Percentiles rank a stretch among this genome's conserved stretches.
Evolutionary conservation across 2,888 invertebrate genomes (phyloP).

Genomic region (Bursaphelenchus okinawaensis): DNA sequence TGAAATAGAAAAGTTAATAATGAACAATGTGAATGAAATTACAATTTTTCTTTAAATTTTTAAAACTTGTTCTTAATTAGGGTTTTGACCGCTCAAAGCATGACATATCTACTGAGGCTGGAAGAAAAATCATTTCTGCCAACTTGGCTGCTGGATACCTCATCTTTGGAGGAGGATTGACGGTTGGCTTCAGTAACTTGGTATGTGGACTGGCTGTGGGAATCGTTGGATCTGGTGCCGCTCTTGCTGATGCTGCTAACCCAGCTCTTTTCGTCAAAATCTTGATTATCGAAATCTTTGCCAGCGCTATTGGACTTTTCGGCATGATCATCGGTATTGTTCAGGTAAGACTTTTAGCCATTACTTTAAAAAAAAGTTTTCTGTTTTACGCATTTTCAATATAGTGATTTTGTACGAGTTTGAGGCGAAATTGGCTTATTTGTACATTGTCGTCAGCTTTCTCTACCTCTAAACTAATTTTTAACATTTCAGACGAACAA

Average conservation of each 20-base stretch:
- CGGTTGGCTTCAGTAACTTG: conserved; percentile 89
- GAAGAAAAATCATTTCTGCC: conserved; percentile 33
- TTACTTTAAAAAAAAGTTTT: no score
- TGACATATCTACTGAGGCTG: conserved; percentile 15
- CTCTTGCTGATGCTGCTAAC: conserved; percentile 94
- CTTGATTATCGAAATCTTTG: conserved; percentile 96
- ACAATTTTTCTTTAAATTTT: not conserved
- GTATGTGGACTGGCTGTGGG: conserved; percentile 86
- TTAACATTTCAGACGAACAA: not conserved
- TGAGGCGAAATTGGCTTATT: no score
- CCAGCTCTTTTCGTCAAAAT: conserved; percentile 93
- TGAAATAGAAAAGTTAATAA: no score
- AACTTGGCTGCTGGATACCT: conserved; percentile 69
- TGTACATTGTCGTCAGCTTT: no score
- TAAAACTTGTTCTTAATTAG: conserved; percentile 13
- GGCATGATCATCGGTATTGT: conserved; percentile 91
- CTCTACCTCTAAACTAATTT: no score
- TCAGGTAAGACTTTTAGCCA: conserved; percentile 36
- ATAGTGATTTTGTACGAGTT: no score
- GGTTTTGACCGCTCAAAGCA: conserved; percentile 39
- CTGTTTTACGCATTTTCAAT: no score
- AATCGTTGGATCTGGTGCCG: conserved; percentile 92
- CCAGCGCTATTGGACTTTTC: conserved; percentile 95
- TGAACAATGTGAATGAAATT: no score
- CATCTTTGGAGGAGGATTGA: conserved; percentile 90